Base-by-base conservation (phyloP, 2,797 vertebrate species). In the Vespertilio murinus region DNA sequence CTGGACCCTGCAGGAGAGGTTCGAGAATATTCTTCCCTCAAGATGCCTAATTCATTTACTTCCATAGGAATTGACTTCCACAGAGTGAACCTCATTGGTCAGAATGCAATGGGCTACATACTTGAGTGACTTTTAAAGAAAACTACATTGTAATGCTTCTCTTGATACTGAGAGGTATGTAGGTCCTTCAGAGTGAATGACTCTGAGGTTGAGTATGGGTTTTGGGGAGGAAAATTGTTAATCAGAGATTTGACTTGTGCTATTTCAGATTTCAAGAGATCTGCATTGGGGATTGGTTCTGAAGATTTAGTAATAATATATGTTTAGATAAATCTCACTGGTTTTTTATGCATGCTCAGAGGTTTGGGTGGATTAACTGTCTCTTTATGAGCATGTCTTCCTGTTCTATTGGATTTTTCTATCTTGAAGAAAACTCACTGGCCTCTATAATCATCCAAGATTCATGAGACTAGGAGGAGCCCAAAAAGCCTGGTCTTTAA, bases 41-140 rank as follows among this genome's bases (percentile, higher is more conserved):
- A 82, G 59, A 6, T 81, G n/a, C 22, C 69, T 93, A 82, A 78
- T 95, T 95, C 89, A 88, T 90, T 82, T 79, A 40, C 22, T 28
- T 90, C 38, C 33, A 52, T n/a, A 90, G 28, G n/a, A n/a, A 88
- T 90, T 82, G 75, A 40, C 22, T 28, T 90, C 38, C 33, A 52
- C 28, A 90, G 28, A 28, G 14, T 90, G 91, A 59, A 67, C 89
- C 67, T 94, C 70, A 81, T 28, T 30, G 12, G 16, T 89, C 77
- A 91, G 77, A 88, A 94, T 61, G 47, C 33, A 73, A 94, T 20
- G 33, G 28, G 20, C 20, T 22, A 67, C 18, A 42, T 81, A 93
- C 33, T 74, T 85, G 33, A 81, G 49, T 78, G 52, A 61, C 16
- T 77, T 83, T 67, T 33, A 85, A 75, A 85, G 75, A 86, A 79